A percentile compares a stretch with the other conserved stretches of the same genome.
phyloP scores from a whole-genome alignment of 2,888 invertebrate species.

The Theretra japonica region DNA sequence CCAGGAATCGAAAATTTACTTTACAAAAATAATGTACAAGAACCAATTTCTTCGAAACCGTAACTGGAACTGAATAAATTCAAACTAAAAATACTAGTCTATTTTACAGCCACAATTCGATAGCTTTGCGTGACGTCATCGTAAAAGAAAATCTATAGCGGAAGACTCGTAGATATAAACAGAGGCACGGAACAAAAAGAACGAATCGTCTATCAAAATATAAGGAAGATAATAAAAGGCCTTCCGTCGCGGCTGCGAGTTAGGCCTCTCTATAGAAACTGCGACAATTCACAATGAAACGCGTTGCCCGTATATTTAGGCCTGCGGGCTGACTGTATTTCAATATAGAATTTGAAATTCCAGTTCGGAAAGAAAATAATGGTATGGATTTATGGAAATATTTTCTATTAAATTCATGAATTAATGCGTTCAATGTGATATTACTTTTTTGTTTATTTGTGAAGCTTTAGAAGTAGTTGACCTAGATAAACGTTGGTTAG shows the following conservation, averaged over 20 bases:
- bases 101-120: background rate
- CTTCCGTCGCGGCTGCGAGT: constrained; percentile 38
- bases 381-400: background rate
- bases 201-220: constrained; percentile 50
- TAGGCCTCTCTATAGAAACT: constrained; percentile 39
- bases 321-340: constrained; percentile 43
- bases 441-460: background rate
- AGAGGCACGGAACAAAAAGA: constrained; percentile 26
- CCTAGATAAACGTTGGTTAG: background rate
- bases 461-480: background rate
- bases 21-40: background rate
- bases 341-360: constrained; percentile 44
- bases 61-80: background rate
- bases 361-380: constrained; percentile 36
- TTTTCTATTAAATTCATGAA: background rate
- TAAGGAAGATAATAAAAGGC: constrained; percentile 48
- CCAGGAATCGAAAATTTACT: no score
- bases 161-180: constrained; percentile 9
- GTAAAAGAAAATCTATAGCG: constrained; percentile 32
- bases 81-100: background rate
- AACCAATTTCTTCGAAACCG: background rate
- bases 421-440: background rate
- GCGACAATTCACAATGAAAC: constrained; percentile 41
- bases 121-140: background rate
- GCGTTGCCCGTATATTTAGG: constrained; percentile 40